Conservation (phyloP, 1,140 invertebrate species). For the Bombus affinis region DNA sequence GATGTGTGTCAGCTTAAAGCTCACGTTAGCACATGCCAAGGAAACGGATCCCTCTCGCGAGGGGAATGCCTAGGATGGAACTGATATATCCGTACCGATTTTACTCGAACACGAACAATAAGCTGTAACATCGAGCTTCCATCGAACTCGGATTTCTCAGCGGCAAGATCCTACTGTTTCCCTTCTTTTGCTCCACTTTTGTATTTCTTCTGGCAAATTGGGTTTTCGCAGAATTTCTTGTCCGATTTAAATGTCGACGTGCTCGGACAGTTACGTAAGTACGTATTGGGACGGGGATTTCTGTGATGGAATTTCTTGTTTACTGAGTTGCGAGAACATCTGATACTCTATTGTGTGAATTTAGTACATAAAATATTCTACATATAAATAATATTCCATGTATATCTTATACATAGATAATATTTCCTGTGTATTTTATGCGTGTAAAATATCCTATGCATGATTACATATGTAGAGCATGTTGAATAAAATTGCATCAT, state of each 20-base stretch:
- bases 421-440: not conserved
- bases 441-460: not conserved
- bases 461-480: no score
- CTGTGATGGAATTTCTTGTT: not conserved
- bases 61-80: not conserved
- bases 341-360: not conserved
- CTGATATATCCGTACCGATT: slow-evolving; percentile 1
- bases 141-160: not conserved
- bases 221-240: not conserved
- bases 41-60: not conserved
- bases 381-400: not conserved
- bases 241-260: not conserved
- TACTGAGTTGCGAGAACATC: no score
- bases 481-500: no score
- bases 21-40: slow-evolving; percentile 14
- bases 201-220: not conserved
- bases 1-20: slow-evolving; percentile 14
- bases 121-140: not conserved
- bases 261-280: not conserved
- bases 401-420: not conserved
- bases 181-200: not conserved
- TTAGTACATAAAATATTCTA: not conserved
- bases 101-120: not conserved
- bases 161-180: not conserved
- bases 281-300: not conserved